Evolutionary conservation across 2,113 vertebrate species (phyloP), one percentile per base, ranked within the genome.

Genomic region (Chaetops frenatus): DNA sequence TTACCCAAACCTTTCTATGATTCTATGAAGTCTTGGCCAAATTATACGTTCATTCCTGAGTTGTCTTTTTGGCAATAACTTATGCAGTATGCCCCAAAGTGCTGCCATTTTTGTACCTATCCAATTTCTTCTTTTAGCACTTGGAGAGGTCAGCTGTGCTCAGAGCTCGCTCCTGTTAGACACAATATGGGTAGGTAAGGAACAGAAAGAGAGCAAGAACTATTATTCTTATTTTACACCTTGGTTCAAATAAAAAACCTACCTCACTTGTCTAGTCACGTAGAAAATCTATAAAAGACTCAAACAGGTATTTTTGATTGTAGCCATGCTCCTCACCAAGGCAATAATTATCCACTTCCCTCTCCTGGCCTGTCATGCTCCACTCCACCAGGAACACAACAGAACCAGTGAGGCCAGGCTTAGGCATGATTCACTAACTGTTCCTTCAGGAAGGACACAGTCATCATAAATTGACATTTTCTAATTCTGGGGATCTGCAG

Each of bases 121-220:
- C 21, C 57, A 36, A 24, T 18, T 73, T 45, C 38, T 28, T 61
- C n/a, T 29, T 92, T 61, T 22, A 88, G 50, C 40, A 50, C 23
- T 6, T 2, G 25, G 53, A 83, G 28, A 88, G 62, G 42, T 36
- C 35, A 67, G 6, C 2, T 24, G n/a, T 80, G 54, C 66, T 76
- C 73, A 85, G 86, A 77, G 36, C 10, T 86, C 71, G n/a, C 25
- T 57, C 10, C 1, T 69, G 54, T 62, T 23, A 65, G n/a, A 47
- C 5, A 6, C 0, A 0, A 35, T 22, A 19, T 6, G 24, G 33
- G 33, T 4, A 58, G 62, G n/a, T 5, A 54, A 88, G 77, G 38
- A 50, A 28, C 20, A 90, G 76, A 47, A 80, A n/a, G 40, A 72
- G 90, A 90, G 42, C 0, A 88, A 86, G 65, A 11, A 45, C 25